phyloP scores from a whole-genome alignment of 2,113 vertebrate species.

The Cacatua alba region DNA sequence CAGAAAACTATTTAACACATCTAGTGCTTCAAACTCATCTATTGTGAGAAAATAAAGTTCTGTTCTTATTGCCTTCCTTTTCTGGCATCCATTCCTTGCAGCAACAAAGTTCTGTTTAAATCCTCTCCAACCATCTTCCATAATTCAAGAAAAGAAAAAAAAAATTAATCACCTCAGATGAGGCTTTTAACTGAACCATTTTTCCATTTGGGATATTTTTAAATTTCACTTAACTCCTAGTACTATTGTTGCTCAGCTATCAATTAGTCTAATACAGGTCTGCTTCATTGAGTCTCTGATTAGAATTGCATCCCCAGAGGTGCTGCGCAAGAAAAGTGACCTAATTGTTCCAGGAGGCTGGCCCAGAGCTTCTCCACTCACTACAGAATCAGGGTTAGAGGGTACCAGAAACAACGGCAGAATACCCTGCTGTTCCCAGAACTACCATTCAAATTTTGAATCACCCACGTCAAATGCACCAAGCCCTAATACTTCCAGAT shows the following conservation, averaged over 20 bases:
- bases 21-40: not conserved
- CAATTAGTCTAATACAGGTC: not conserved
- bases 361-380: not conserved
- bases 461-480: not conserved
- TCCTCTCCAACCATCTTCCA: not conserved
- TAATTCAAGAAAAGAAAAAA: not conserved
- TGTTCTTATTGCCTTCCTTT: not conserved
- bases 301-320: not conserved
- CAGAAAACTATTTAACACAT: not conserved
- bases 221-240: conserved; percentile 2
- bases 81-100: not conserved
- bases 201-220: not conserved
- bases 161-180: not conserved
- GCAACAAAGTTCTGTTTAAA: not conserved
- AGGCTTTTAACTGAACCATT: not conserved
- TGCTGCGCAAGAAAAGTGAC: not conserved
- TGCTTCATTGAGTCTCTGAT: not conserved
- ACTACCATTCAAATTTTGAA: not conserved
- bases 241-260: not conserved
- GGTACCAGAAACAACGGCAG: not conserved
- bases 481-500: not conserved
- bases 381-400: not conserved
- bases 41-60: conserved; percentile 17
- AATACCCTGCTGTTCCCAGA: not conserved
- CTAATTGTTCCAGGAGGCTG: not conserved